phyloP scores from a whole-genome alignment of 2,797 vertebrate genomes.

The Lacerta bilineata region DNA sequence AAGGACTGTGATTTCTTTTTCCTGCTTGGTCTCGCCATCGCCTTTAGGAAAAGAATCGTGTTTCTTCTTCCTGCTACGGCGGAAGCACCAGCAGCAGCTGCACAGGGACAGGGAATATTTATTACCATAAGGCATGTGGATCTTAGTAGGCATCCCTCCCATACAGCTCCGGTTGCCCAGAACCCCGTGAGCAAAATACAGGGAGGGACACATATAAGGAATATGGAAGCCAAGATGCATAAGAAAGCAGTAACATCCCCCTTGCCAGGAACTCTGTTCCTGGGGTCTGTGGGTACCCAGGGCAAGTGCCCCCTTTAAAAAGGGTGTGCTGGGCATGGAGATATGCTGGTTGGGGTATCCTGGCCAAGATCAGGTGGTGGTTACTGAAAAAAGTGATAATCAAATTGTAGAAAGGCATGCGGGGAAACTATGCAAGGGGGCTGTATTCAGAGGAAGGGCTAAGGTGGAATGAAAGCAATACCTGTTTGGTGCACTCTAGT shows the following conservation, averaged over 20 bases:
- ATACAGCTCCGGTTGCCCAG: neutral
- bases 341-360: neutral
- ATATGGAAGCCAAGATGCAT: neutral
- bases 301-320: neutral
- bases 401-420: neutral
- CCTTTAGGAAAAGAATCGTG: neutral
- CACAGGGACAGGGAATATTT: neutral
- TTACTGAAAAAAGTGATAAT: neutral
- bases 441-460: neutral
- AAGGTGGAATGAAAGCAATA: neutral
- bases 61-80: slow-evolving; percentile 4
- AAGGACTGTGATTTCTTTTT: neutral
- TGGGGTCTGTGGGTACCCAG: neutral
- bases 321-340: neutral
- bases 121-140: neutral
- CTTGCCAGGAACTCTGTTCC: neutral
- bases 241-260: neutral
- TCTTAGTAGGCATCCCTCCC: neutral
- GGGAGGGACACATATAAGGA: neutral
- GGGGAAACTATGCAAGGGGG: neutral
- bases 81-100: slow-evolving; percentile 33
- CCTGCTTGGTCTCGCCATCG: neutral
- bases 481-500: neutral
- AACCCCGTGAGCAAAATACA: neutral
- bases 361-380: neutral